Base-by-base conservation (phyloP, 2,888 invertebrate genomes). In the Marronus borbonicus region DNA sequence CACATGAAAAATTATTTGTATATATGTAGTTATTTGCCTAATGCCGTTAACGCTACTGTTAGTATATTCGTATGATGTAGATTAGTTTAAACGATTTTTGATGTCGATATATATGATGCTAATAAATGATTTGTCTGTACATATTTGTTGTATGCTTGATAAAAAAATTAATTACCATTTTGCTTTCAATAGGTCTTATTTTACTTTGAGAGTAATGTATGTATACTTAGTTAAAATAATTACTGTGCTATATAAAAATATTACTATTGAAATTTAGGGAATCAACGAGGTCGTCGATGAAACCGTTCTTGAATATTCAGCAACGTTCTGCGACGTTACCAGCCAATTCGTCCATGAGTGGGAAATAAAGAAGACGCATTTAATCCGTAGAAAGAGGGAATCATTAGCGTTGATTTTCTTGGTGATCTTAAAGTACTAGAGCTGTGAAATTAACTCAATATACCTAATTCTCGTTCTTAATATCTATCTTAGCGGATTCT, bases 271-370 rank as follows among this genome's bases (percentile, higher is more conserved):
- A 80, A 89, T 90, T 58, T 90, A 95, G 94, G 89, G 95, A 95
- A 88, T 95, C 95, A 52, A 94, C 94, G 87, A 92, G 94, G 85
- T 94, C 94, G 83, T 93, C 93, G 86, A 88, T 94, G 87, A 94
- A 94, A 90, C 92, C 93, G 82, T 94, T 93, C 88, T 90, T 93
- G 89, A 92, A 92, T 88, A 91, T 92, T 83, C 92, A 93, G 88
- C 96, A 95, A 91, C 93, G 96, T 89, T 96, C 96, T 87, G 95
- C 96, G 82, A 96, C 96, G 84, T 92, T 96, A 88, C 96, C 96
- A 86, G 94, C 95, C 86, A 95, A 95, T 90, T 93, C 95, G 84
- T 94, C 95, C 84, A 91, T 95, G 88, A 92, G 85, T 81, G 72
- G 72, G 39, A 74, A 74, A 60, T 74, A 74, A 74, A 58, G 7